Percentiles rank a stretch among this genome's conserved stretches.
phyloP scores from a whole-genome alignment of 2,113 vertebrate genomes.

The Melanocharis versteri region DNA sequence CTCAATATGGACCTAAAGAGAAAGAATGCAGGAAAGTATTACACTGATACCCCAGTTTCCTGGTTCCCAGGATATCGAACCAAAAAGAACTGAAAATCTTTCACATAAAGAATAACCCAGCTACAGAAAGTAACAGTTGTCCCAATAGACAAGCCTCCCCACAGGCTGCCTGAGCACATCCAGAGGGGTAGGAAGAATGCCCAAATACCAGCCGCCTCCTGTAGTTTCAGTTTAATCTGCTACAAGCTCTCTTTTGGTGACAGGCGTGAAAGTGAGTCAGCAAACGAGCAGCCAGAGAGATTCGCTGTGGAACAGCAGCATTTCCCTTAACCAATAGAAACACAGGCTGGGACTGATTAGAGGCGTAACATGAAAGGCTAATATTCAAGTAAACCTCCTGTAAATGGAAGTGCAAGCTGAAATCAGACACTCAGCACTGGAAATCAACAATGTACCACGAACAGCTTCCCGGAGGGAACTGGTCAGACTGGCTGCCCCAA shows the following conservation, averaged over 20 bases:
- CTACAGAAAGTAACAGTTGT: neutral
- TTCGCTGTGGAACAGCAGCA: neutral
- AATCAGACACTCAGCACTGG: neutral
- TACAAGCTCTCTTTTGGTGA: neutral
- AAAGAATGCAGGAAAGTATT: slow-evolving; percentile 6
- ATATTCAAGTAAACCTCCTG: neutral
- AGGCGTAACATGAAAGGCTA: neutral
- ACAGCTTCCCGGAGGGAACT: neutral
- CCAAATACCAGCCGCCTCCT: neutral
- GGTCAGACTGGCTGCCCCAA: neutral
- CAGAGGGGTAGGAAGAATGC: neutral
- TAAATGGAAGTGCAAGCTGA: neutral
- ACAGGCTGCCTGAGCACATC: neutral
- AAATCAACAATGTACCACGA: rapidly evolving
- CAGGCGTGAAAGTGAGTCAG: slow-evolving; percentile 2
- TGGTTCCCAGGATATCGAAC: neutral
- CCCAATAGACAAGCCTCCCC: neutral
- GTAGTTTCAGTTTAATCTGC: neutral
- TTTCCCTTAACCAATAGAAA: neutral
- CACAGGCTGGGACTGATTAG: neutral
- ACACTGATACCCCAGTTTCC: neutral
- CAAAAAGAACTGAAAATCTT: neutral
- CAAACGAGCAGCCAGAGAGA: neutral
- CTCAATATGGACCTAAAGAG: slow-evolving; percentile 80
- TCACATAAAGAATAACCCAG: neutral